Conservation (phyloP, 2,113 vertebrate genomes). For the Corythornis madagascariensis region DNA sequence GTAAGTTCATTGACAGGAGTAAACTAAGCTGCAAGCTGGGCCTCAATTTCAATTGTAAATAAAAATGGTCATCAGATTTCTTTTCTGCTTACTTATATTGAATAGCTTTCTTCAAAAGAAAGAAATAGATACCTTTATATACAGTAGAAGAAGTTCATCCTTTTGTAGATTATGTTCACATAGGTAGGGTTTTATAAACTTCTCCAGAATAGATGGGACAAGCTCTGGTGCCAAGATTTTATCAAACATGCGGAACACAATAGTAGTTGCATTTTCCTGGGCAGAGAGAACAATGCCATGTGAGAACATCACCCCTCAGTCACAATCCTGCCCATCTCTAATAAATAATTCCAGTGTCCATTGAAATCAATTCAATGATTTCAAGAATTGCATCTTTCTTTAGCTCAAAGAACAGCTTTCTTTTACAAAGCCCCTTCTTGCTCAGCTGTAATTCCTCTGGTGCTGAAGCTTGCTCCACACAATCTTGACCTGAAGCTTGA, state of each 20-base stretch:
- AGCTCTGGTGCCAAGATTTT: slow-evolving; percentile 91
- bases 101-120: neutral
- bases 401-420: neutral
- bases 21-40: neutral
- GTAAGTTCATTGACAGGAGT: neutral
- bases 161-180: slow-evolving; percentile 83
- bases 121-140: slow-evolving; percentile 85
- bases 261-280: slow-evolving; percentile 85
- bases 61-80: neutral
- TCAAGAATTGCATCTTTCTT: neutral
- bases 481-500: too few relatives aligned
- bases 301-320: neutral
- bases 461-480: neutral
- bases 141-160: slow-evolving; percentile 88
- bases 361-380: neutral
- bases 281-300: neutral
- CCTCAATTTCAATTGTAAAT: neutral
- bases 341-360: neutral
- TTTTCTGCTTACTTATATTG: neutral
- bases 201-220: slow-evolving; percentile 83
- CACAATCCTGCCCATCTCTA: neutral
- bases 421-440: neutral
- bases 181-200: slow-evolving; percentile 85
- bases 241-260: slow-evolving; percentile 94
- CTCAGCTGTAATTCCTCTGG: neutral